phyloP scores from a whole-genome alignment of 2,888 invertebrate species.

The Mactromeris polynyma region DNA sequence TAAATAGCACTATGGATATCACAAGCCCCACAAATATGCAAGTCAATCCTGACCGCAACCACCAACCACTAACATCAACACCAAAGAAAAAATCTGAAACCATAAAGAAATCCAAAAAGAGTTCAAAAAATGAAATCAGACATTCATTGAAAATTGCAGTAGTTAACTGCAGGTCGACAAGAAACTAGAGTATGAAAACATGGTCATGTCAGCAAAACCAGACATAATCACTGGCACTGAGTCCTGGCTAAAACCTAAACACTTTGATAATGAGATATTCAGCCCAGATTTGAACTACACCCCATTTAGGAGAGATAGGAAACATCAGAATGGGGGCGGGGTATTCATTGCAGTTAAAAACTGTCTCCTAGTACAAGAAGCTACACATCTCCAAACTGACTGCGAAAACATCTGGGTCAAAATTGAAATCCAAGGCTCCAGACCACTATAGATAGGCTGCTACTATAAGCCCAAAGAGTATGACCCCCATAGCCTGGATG shows the following conservation, averaged over 20 bases:
- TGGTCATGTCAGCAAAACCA: too few relatives aligned
- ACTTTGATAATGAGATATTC: too few relatives aligned
- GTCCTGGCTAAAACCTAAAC: slow-evolving; percentile 51
- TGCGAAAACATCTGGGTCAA: too few relatives aligned
- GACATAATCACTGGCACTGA: too few relatives aligned
- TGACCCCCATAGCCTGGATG: slow-evolving; percentile 36
- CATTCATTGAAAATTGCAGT: neutral
- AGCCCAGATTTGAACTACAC: too few relatives aligned
- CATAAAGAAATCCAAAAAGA: neutral
- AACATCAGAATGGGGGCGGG: too few relatives aligned
- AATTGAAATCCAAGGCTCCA: too few relatives aligned
- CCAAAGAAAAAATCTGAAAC: neutral
- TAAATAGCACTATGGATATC: too few relatives aligned
- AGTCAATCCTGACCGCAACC: neutral
- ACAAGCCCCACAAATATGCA: neutral
- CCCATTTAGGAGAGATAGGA: too few relatives aligned
- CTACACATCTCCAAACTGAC: slow-evolving; percentile 3
- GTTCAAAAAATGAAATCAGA: slow-evolving; percentile 8
- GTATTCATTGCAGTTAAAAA: too few relatives aligned
- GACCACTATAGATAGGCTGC: slow-evolving; percentile 18
- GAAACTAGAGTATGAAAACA: too few relatives aligned
- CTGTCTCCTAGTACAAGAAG: slow-evolving; percentile 23
- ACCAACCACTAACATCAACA: slow-evolving; percentile 6
- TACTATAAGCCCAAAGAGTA: slow-evolving; percentile 35
- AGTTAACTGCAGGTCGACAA: neutral